Evolutionary conservation across 2,113 vertebrate species (phyloP).

Genomic region (Maccullochella peelii): DNA sequence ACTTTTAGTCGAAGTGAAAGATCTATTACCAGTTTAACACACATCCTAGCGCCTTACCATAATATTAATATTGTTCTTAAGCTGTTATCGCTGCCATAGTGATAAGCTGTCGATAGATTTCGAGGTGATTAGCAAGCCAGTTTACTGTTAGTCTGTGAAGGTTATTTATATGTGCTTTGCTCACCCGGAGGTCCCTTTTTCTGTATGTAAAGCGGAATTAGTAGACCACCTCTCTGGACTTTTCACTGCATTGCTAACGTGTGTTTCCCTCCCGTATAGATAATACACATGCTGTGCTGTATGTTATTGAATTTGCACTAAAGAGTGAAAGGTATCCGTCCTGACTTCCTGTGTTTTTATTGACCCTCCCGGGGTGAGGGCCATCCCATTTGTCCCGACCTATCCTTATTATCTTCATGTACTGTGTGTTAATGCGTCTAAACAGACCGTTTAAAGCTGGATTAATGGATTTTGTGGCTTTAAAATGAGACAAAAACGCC

Average conservation of each 20-base stretch:
- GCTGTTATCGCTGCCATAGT: no score
- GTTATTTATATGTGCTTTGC: no score
- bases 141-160: no score
- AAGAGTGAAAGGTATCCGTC: not conserved
- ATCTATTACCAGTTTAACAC: no score
- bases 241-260: not conserved
- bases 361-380: not conserved
- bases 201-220: no score
- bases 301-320: not conserved
- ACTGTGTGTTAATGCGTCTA: not conserved
- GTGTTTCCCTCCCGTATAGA: not conserved
- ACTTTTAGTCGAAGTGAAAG: no score
- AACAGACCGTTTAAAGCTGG: not conserved
- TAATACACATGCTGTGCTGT: not conserved
- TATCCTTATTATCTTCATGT: not conserved
- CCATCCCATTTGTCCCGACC: not conserved
- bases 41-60: no score
- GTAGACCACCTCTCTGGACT: no score
- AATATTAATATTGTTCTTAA: no score
- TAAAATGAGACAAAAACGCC: not conserved
- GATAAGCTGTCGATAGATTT: no score
- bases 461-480: constrained; percentile 15
- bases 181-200: no score
- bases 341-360: not conserved
- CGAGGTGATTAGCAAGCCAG: no score